phyloP scores from a whole-genome alignment of 2,888 invertebrate genomes.

The Drosophila quinaria region DNA sequence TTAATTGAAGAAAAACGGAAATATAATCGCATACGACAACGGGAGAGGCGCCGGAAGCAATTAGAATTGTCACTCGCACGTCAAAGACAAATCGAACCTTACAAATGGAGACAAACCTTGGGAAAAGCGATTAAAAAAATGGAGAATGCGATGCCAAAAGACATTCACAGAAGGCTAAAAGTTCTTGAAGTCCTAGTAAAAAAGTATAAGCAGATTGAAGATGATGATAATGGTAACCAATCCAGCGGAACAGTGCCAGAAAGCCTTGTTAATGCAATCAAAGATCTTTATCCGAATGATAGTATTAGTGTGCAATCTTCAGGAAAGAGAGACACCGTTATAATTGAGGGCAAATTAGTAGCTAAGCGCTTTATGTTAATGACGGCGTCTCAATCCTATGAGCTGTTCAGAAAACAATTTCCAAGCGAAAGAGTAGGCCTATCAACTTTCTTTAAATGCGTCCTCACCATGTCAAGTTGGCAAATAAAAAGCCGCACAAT shows the following conservation, averaged over 20 bases:
- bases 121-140: too few relatives aligned
- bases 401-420: not conserved
- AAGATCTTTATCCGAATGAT: too few relatives aligned
- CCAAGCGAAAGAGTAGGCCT: not conserved
- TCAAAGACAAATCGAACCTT: too few relatives aligned
- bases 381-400: not conserved
- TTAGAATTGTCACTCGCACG: too few relatives aligned
- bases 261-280: not conserved
- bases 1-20: too few relatives aligned
- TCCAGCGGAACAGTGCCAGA: not conserved
- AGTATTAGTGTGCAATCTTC: not conserved
- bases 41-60: too few relatives aligned
- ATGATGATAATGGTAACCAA: not conserved
- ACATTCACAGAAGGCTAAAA: not conserved
- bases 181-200: not conserved
- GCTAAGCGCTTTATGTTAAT: not conserved
- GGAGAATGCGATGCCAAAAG: not conserved
- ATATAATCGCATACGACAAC: too few relatives aligned
- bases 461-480: not conserved
- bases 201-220: not conserved
- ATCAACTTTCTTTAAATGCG: not conserved
- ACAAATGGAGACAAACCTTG: not conserved
- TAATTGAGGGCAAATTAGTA: not conserved
- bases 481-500: not conserved
- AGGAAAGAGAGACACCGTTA: not conserved